Conservation (phyloP, 2,113 vertebrate genomes). For the Electrona antarctica region DNA sequence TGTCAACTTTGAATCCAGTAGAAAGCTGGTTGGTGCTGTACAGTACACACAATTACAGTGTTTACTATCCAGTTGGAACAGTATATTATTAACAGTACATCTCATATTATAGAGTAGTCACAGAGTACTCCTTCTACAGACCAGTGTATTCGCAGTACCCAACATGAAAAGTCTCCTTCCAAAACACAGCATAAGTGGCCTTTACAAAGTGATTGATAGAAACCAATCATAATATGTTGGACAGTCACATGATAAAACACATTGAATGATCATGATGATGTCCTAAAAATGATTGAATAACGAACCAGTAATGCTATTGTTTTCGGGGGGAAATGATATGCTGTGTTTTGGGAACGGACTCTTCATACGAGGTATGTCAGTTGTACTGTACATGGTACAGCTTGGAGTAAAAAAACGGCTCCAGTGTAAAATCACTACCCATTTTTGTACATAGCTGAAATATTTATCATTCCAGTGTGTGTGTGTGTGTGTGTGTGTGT, state of each 20-base stretch:
- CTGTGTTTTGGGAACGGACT: conserved; percentile 9
- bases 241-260: too few relatives aligned
- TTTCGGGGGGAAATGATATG: neutral
- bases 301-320: too few relatives aligned
- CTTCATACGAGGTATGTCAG: conserved; percentile 4
- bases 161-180: conserved; percentile 13
- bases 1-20: neutral
- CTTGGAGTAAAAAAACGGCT: conserved; percentile 30
- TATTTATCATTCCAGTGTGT: neutral
- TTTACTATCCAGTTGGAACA: neutral
- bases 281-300: too few relatives aligned
- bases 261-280: too few relatives aligned
- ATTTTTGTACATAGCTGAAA: conserved; percentile 1
- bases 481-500: neutral
- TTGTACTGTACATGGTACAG: conserved; percentile 36
- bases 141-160: neutral
- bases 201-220: neutral
- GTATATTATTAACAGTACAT: conserved; percentile 8
- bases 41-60: conserved; percentile 16
- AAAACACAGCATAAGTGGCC: neutral
- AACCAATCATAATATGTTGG: neutral
- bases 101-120: conserved; percentile 8
- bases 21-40: neutral
- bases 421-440: conserved; percentile 53
- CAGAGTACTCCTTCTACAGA: neutral